Evolutionary conservation across 1,140 invertebrate genomes (phyloP), one percentile per base, ranked within the genome.

Genomic region (Nasonia longicornis): DNA sequence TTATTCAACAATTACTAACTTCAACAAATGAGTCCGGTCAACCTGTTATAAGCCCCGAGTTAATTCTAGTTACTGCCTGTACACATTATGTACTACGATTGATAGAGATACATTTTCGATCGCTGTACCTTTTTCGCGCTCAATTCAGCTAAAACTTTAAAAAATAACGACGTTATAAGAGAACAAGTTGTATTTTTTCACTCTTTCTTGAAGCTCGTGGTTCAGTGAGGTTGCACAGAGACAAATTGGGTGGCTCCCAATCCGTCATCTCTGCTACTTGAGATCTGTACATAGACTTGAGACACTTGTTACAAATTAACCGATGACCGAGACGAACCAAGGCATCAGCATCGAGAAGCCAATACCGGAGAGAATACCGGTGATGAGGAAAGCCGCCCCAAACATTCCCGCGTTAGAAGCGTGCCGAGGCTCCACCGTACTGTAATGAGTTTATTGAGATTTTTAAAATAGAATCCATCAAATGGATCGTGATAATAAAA

Each of bases 361-460:
- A 42, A 99, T 93, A 12, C 98, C 98, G 67, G 90, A 89, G 82
- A 97, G 95, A 20, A 99, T 97, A 35, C 98, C 98, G 2, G 96
- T 95, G 1, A 99, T 95, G 1, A 99, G 92, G 85, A 94, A 95
- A 22, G 98, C 97, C 2, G 96, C 97, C 42, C 95, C 97, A 89
- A 98, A 96, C 98, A 99, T 99, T 48, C 98, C 98, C 3, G 98
- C 98, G 11, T 94, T 95, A 0, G 95, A 91, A 29, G 96, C 95
- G 88, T 98, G 92, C 84, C 96, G 94, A 0, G 94, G 93, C 66
- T 96, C 94, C 12, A 98, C 97, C 63, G 93, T 94, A 83, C 97
- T 98, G 90, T 38, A 93, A 92, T 67, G 16, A n/a, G 20, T 42
- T 38, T 20, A 35, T 35, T 70, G 4, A n/a, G 7, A 20, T 38